Evolutionary conservation across 1,140 invertebrate species (phyloP), one percentile per base, ranked within the genome.

Genomic region (Drosophila triauraria): DNA sequence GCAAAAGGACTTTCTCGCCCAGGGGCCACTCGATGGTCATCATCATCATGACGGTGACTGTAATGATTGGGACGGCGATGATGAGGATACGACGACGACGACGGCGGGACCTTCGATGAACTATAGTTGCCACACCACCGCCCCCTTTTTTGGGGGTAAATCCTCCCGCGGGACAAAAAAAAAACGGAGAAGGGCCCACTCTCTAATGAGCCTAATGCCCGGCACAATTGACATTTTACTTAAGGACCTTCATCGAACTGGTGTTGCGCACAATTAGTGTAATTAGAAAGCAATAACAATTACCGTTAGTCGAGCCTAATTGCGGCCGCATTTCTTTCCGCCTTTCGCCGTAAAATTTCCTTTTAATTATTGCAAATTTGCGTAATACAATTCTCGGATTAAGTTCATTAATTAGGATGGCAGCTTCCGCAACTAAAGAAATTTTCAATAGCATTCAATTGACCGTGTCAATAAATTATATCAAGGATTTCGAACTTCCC

Each of bases 231-330:
- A 91, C 85, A 90, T 90, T 90, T 90, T 85, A 90, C 82, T 91
- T 90, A 77, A 62, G 82, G 85, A 81, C 80, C 72, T 90, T 71
- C 76, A 64, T 78, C 75, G 76, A 64, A 71, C 75, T 80, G 77
- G 78, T 80, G 78, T 80, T 80, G 77, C 62, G 51, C 58, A 82
- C 68, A 85, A 78, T 80, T 82, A 75, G 54, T 90, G 85, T 90
- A 90, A 90, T 90, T 90, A 90, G 86, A 90, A 90, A 90, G 81
- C 85, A 82, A 90, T 91, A 90, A 90, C 86, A 85, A 90, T 90
- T 90, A 90, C 71, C 65, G 46, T 75, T 75, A 57, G 47, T 65
- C 54, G 51, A 53, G 67, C 65, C 53, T 78, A 83, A 83, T 83
- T 78, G 56, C 60, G 56, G 40, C 61, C 27, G 53, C 53, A 65